Percentiles rank a stretch among this genome's conserved stretches.
phyloP scores from a whole-genome alignment of 2,888 invertebrate genomes.

The Resseliella maxima region DNA sequence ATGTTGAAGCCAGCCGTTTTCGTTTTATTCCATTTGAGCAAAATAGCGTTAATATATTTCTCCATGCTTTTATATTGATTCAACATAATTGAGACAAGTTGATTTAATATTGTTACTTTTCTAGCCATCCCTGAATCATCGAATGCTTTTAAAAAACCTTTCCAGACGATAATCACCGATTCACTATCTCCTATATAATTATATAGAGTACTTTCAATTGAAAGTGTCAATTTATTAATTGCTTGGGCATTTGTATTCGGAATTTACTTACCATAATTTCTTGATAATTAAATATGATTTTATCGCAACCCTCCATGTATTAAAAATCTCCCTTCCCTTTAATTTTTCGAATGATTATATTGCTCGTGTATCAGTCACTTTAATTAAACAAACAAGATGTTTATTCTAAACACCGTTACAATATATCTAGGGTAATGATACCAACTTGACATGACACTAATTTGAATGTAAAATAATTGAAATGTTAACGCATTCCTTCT shows the following conservation, averaged over 20 bases:
- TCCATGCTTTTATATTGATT: constrained; percentile 58
- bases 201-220: constrained; percentile 60
- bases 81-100: constrained; percentile 59
- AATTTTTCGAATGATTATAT: constrained; percentile 13
- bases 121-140: constrained; percentile 59
- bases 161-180: constrained; percentile 60
- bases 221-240: constrained; percentile 60
- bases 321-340: constrained; percentile 59
- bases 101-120: constrained; percentile 59
- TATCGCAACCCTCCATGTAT: constrained; percentile 62
- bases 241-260: constrained; percentile 58
- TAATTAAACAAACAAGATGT: background rate
- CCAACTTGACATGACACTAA: too few relatives aligned
- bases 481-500: too few relatives aligned
- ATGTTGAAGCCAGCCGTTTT: constrained; percentile 59
- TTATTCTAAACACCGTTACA: background rate
- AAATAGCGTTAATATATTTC: constrained; percentile 60
- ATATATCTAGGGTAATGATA: too few relatives aligned
- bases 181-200: constrained; percentile 59
- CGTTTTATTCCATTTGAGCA: constrained; percentile 59
- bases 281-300: constrained; percentile 59
- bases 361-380: constrained; percentile 1
- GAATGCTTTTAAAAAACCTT: constrained; percentile 58
- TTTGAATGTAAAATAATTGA: too few relatives aligned
- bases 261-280: constrained; percentile 57